Conservation (phyloP, 2,113 vertebrate species). For the Rhagologus leucostigma region DNA sequence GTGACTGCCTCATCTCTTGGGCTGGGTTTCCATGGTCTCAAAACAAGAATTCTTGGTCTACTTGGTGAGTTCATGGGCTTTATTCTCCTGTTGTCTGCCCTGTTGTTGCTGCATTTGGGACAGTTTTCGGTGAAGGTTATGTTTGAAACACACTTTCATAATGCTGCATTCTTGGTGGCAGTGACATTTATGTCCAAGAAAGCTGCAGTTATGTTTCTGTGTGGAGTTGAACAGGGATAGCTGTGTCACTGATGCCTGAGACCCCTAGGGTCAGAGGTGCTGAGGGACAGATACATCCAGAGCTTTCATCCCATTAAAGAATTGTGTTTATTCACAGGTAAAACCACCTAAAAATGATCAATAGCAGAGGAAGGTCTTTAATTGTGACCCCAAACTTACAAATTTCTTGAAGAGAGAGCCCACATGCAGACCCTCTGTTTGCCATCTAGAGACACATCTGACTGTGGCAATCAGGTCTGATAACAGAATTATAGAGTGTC, state of each 20-base stretch:
- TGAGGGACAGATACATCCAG: not conserved
- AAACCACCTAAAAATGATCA: not conserved
- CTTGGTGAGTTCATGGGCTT: not conserved
- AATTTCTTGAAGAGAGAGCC: not conserved
- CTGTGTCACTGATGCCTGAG: no score
- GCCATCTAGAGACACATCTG: not conserved
- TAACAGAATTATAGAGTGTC: not conserved
- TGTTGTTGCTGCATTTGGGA: not conserved
- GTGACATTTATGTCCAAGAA: not conserved
- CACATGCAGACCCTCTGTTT: fast-evolving
- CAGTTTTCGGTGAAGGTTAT: not conserved
- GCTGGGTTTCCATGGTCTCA: not conserved
- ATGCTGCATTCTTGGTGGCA: not conserved
- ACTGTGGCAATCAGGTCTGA: not conserved
- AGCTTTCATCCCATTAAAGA: not conserved
- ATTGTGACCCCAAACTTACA: not conserved
- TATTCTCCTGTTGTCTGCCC: not conserved
- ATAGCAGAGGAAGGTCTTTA: not conserved
- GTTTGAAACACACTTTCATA: not conserved
- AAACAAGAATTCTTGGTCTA: not conserved
- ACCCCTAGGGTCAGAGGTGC: not conserved
- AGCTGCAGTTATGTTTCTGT: not conserved
- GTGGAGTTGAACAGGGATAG: not conserved
- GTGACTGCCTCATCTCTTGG: not conserved
- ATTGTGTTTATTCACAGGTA: not conserved